A percentile compares a stretch with the other conserved stretches of the same genome.
Evolutionary conservation across 2,113 vertebrate genomes (phyloP).

Genomic region (Strigops habroptila): DNA sequence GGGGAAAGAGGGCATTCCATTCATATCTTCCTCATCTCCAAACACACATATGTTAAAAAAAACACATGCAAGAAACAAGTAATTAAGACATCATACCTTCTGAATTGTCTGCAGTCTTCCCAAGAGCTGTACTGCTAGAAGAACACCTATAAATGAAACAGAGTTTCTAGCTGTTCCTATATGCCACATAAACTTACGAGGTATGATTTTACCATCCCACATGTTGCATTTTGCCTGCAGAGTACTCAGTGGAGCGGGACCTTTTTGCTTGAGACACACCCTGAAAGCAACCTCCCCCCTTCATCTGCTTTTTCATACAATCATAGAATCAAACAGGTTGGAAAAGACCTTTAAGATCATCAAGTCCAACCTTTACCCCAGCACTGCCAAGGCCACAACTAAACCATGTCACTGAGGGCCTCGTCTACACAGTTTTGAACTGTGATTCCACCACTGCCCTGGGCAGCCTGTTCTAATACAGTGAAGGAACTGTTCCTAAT

Average conservation of each 20-base stretch:
- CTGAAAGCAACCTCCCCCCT: background rate
- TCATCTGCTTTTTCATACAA: background rate
- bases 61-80: background rate
- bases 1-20: background rate
- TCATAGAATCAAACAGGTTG: too few species aligned
- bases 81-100: conserved; percentile 69
- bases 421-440: background rate
- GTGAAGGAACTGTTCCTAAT: too few species aligned
- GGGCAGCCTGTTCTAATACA: too few species aligned
- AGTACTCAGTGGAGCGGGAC: rapidly evolving
- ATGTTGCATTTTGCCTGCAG: background rate
- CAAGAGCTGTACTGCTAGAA: conserved; percentile 57
- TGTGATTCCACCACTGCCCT: too few species aligned
- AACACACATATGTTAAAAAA: background rate
- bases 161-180: too few species aligned
- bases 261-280: rapidly evolving
- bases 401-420: background rate
- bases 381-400: background rate
- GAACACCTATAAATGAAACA: conserved; percentile 70
- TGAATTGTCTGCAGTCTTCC: conserved; percentile 56
- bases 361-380: background rate
- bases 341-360: background rate
- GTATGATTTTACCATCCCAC: rapidly evolving
- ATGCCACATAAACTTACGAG: rapidly evolving
- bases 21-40: background rate